These are phyloP conservation scores for Drosophila mettleri DNA, from an alignment of 2,888 invertebrate species.

Conservation along the genomic window DNA sequence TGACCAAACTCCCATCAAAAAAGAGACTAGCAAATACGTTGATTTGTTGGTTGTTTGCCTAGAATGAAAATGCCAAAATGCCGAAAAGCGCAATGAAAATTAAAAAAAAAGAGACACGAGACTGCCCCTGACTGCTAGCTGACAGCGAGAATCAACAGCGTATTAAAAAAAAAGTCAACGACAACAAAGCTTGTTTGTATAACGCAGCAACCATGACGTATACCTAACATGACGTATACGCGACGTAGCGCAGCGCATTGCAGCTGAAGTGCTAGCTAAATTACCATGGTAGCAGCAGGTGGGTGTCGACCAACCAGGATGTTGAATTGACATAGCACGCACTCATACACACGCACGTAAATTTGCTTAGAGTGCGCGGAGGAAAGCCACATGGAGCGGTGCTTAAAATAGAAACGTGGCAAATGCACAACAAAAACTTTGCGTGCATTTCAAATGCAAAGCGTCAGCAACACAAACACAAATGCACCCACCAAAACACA, in stretches of 20 bases:
- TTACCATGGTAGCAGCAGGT: constrained; percentile 57
- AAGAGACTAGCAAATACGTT: constrained; percentile 62
- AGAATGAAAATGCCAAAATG: constrained; percentile 67
- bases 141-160: constrained; percentile 33
- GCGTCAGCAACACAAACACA: constrained; percentile 30
- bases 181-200: constrained; percentile 43
- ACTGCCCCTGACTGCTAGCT: constrained; percentile 12
- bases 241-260: constrained; percentile 37
- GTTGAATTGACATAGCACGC: constrained; percentile 20
- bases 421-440: constrained; percentile 75
- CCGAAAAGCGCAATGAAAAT: constrained; percentile 65
- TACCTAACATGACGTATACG: constrained; percentile 64
- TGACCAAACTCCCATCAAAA: constrained; percentile 15
- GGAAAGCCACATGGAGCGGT: constrained; percentile 40
- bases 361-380: constrained; percentile 8
- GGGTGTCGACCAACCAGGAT: constrained; percentile 16
- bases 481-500: constrained; percentile 23
- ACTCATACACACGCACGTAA: constrained; percentile 9
- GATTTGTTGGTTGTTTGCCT: constrained; percentile 72
- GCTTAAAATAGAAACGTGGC: constrained; percentile 60
- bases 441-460: constrained; percentile 62
- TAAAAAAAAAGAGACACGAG: constrained; percentile 43
- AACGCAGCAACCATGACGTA: constrained; percentile 48
- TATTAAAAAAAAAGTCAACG: constrained; percentile 22
- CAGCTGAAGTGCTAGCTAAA: constrained; percentile 34